These are phyloP conservation scores for Vimba vimba DNA, from an alignment of 2,113 vertebrate genomes.

Conservation along the genomic window DNA sequence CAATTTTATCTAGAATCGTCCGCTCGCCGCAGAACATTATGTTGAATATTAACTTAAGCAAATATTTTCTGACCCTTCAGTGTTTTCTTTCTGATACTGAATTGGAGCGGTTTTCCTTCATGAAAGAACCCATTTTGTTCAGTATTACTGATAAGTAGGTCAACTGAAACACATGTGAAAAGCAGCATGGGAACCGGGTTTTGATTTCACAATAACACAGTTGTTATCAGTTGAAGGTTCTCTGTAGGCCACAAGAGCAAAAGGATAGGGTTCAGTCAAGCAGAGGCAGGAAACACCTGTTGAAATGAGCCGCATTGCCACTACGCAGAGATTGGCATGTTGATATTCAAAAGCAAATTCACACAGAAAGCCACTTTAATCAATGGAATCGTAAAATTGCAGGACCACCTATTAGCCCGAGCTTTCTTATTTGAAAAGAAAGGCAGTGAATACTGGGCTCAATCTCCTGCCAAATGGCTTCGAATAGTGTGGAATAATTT, in stretches of 20 bases:
- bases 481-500: slow-evolving; percentile 31
- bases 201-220: slow-evolving; percentile 47
- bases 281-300: slow-evolving; percentile 57
- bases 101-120: background rate
- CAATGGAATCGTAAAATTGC: slow-evolving; percentile 41
- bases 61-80: slow-evolving; percentile 13
- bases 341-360: slow-evolving; percentile 16
- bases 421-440: slow-evolving; percentile 46
- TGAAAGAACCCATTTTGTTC: background rate
- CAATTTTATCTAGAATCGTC: background rate
- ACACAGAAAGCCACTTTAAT: slow-evolving; percentile 47
- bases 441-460: slow-evolving; percentile 41
- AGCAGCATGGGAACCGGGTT: slow-evolving; percentile 47
- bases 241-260: slow-evolving; percentile 25
- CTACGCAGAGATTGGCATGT: background rate
- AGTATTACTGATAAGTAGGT: slow-evolving; percentile 31
- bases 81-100: slow-evolving; percentile 16
- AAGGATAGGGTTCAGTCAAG: slow-evolving; percentile 37
- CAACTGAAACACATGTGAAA: slow-evolving; percentile 23
- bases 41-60: slow-evolving; percentile 35
- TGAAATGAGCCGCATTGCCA: slow-evolving; percentile 23
- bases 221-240: slow-evolving; percentile 46
- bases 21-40: background rate
- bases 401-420: slow-evolving; percentile 31
- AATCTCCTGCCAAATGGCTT: slow-evolving; percentile 16